Base-by-base conservation (phyloP, 2,888 invertebrate genomes). In the Erebia ligea region DNA sequence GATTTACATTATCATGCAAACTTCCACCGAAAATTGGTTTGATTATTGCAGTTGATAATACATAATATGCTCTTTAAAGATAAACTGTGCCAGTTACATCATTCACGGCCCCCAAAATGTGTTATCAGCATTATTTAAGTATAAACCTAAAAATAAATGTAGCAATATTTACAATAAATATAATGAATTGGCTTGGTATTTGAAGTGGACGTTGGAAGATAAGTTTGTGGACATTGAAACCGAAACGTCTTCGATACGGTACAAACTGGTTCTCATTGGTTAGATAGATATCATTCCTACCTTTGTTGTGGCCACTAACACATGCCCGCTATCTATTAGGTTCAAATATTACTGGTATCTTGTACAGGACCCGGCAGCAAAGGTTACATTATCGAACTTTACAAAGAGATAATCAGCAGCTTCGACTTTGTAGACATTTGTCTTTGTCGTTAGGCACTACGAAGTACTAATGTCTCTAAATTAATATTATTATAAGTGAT, bases 201-300 rank as follows among this genome's bases (percentile, higher is more conserved):
- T 6, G 11, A 45, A 42, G 40, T 61, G 15, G 19, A 48, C 10
- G 19, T 48, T 62, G 13, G 34, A 58, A n/a, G 15, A 13, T 59
- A 40, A 17, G 59, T 40, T 17, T 59, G 59, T 40, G 10, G 48
- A 8, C 2, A 62, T 15, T 10, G 15, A 48, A 45, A 62, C 62
- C 40, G 15, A 48, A 45, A 62, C 62, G 13, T 48, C 21, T 62
- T 62, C 62, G 45, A 45, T 15, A 62, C 21, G 21, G 61, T 61
- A 13, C 9, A 48, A 62, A 62, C 62, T 62, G 62, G 62, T 48
- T 62, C 15, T 62, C 15, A 45, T 45, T 15, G 62, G 62, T 62
- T 48, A 48, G 48, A 62, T 48, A 62, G 9, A 19, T 54, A 54
- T 54, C 52, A 59, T 40, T 25, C 10, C 8, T 45, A 61, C 54